Conservation (phyloP, 2,888 invertebrate genomes). For the Dugesia japonica region DNA sequence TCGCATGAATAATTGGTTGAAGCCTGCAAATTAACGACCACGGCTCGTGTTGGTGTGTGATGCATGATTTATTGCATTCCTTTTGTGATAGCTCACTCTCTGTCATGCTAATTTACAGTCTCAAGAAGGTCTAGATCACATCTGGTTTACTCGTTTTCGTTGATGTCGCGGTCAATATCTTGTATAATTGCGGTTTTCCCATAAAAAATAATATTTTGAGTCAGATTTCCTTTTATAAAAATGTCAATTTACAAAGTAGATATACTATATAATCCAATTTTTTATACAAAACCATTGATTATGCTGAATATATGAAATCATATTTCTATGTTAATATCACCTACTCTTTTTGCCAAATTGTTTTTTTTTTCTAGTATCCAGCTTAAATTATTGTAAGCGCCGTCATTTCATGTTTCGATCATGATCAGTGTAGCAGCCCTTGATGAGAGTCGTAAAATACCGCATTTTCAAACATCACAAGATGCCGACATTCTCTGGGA, state of each 20-base stretch:
- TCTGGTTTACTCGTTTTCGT: background rate
- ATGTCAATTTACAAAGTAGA: too few species aligned
- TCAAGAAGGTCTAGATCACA: background rate
- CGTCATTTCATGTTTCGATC: background rate
- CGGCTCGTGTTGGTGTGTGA: conserved; percentile 4
- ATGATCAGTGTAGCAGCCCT: background rate
- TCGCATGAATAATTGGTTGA: conserved; percentile 20
- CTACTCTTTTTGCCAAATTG: background rate
- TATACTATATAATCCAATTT: too few species aligned
- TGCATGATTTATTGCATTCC: conserved; percentile 13
- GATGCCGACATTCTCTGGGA: conserved; percentile 20
- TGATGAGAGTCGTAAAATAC: conserved; percentile 16
- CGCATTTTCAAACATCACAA: background rate
- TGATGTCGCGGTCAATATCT: background rate
- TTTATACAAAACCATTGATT: too few species aligned
- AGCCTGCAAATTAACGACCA: conserved; percentile 14
- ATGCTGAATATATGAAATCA: too few species aligned
- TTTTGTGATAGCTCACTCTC: background rate
- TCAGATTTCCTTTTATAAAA: too few species aligned
- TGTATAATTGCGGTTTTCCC: background rate
- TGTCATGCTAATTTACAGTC: conserved; percentile 7
- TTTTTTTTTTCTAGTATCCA: background rate
- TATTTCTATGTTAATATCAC: too few species aligned
- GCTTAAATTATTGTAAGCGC: conserved; percentile 3
- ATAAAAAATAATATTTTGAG: background rate